Evolutionary conservation across 2,113 vertebrate genomes (phyloP).

Genomic region (Mustelus asterias): DNA sequence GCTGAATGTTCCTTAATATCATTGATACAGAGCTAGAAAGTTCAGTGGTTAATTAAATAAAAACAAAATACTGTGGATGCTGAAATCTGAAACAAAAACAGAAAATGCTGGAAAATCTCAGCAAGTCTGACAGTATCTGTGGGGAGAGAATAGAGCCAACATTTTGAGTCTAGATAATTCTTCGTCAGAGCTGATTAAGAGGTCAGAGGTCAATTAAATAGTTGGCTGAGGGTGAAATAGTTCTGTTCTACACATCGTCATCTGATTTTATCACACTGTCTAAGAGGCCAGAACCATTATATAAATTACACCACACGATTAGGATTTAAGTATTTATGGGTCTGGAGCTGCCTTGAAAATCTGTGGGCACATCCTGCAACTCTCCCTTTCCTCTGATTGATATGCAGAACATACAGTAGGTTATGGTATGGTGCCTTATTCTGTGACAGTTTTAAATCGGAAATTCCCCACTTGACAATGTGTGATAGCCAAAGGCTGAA

Average conservation of each 20-base stretch:
- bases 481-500: neutral
- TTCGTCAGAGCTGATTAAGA: too few species aligned
- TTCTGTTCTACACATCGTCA: neutral
- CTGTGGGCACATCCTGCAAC: neutral
- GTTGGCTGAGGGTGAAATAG: neutral
- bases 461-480: neutral
- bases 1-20: neutral
- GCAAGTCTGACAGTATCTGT: too few species aligned
- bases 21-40: neutral
- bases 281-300: neutral
- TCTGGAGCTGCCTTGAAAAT: neutral
- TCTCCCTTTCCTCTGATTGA: neutral
- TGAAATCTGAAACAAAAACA: too few species aligned
- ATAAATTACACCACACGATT: neutral
- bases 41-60: neutral
- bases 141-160: too few species aligned
- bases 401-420: neutral
- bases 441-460: neutral
- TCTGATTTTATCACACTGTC: neutral
- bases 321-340: neutral
- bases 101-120: too few species aligned
- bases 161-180: too few species aligned
- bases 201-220: neutral
- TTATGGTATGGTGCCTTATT: neutral
- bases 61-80: too few species aligned